phyloP scores from a whole-genome alignment of 2,797 vertebrate species.

The Premnoplex brunnescens region DNA sequence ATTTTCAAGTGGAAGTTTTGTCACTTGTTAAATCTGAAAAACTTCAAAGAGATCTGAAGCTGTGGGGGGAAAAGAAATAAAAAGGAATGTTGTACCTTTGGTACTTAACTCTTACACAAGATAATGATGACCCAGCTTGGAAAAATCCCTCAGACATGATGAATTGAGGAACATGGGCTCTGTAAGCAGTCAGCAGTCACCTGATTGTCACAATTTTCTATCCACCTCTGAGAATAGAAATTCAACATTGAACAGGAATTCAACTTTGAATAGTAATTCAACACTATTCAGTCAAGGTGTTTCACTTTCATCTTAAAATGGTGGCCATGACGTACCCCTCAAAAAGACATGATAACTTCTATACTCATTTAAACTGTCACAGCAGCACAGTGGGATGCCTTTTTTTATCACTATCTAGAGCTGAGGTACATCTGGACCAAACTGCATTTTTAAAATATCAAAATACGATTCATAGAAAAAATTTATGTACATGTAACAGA shows the following conservation, averaged over 20 bases:
- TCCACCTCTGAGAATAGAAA: neutral
- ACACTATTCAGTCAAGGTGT: neutral
- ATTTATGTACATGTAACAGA: neutral
- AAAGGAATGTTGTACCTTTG: neutral
- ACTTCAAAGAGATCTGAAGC: neutral
- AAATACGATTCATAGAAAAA: neutral
- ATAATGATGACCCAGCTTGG: neutral
- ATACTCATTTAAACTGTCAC: neutral
- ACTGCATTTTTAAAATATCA: neutral
- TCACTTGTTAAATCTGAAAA: neutral
- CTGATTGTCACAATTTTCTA: neutral
- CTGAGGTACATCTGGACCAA: neutral
- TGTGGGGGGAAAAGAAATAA: rapidly evolving
- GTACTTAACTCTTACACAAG: neutral
- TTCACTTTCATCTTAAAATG: neutral
- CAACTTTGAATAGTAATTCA: neutral
- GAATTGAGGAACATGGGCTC: neutral
- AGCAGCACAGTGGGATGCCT: neutral
- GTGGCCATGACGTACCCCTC: neutral
- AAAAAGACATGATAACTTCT: neutral
- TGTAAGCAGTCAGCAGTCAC: neutral
- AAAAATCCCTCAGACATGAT: neutral
- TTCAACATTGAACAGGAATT: neutral
- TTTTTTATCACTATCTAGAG: neutral
- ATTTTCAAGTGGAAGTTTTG: neutral